Evolutionary conservation across 2,113 vertebrate genomes (phyloP), one percentile per base, ranked within the genome.

Genomic region (Trematomus loennbergii): DNA sequence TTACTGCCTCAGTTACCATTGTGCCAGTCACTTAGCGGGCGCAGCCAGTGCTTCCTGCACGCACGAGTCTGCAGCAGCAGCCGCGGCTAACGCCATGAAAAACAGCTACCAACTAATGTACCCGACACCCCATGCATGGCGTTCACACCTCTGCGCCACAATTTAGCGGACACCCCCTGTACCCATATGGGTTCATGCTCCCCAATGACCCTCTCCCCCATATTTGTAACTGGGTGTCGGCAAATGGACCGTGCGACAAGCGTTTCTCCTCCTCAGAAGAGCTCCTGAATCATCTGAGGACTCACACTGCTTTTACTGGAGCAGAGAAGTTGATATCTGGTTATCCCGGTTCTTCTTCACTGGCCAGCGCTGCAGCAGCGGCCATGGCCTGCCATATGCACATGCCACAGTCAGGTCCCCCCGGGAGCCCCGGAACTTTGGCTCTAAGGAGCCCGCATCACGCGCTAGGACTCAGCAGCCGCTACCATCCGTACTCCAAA

Each of bases 361-460:
- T 99, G 89, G 98, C 97, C 91, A 97, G 95, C 88, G 97, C 97
- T 5, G 97, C 98, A 0, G 98, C 98, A 2, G 96, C 96, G 36
- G 98, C 98, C 88, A 99, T 99, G 98, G 97, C 98, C 0, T 99
- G 98, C 93, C 98, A 99, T 89, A 99, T 99, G 98, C 98, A 99
- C 96, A 97, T 99, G 95, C 97, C 97, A 60, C 97, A 95, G 33
- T 97, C 97, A 55, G 98, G 96, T 25, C 94, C 93, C 17, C 97
- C 98, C 0, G 97, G 97, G 60, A 97, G 97, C 89, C 97, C 97
- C 46, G 97, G 96, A 88, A 96, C 96, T 52, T 94, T 99, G 93
- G 96, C 97, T 61, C 93, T 99, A 43, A 95, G 98, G 92, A 97
- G 96, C 91, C 98, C 97, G 54, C 98, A 99, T 85, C 98, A 99